Percentiles rank a stretch among this genome's conserved stretches.
Evolutionary conservation across 2,888 invertebrate genomes (phyloP).

Genomic region (Rugalucina vietnamica): DNA sequence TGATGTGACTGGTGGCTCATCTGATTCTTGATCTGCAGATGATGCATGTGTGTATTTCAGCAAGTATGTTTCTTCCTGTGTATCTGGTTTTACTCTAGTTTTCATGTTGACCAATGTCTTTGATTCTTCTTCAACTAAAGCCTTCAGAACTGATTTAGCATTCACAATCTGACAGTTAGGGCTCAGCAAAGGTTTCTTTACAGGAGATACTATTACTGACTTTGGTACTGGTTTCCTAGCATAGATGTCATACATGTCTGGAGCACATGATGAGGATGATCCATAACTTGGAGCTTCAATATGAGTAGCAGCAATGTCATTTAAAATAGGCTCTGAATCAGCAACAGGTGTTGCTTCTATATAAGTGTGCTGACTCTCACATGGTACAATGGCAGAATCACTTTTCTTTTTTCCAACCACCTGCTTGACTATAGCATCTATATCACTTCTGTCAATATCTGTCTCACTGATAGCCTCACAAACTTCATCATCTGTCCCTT

Average conservation of each 20-base stretch:
- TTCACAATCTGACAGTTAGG: neutral
- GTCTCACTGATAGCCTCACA: too few relatives aligned
- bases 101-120: neutral
- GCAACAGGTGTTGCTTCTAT: too few relatives aligned
- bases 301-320: neutral
- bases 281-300: slow-evolving; percentile 41
- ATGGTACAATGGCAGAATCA: neutral
- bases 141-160: neutral
- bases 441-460: neutral
- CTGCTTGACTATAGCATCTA: neutral
- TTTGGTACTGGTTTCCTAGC: slow-evolving; percentile 51
- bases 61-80: neutral
- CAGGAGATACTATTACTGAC: neutral
- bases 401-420: neutral
- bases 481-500: neutral
- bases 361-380: neutral
- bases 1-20: neutral
- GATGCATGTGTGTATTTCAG: neutral
- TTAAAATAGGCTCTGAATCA: too few relatives aligned
- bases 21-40: neutral
- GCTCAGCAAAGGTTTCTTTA: neutral
- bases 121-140: neutral
- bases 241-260: slow-evolving; percentile 61
- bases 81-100: neutral
- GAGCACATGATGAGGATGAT: slow-evolving; percentile 52